Evolutionary conservation across 2,797 vertebrate species (phyloP), one percentile per base, ranked within the genome.

Genomic region (Aphelocoma californica): DNA sequence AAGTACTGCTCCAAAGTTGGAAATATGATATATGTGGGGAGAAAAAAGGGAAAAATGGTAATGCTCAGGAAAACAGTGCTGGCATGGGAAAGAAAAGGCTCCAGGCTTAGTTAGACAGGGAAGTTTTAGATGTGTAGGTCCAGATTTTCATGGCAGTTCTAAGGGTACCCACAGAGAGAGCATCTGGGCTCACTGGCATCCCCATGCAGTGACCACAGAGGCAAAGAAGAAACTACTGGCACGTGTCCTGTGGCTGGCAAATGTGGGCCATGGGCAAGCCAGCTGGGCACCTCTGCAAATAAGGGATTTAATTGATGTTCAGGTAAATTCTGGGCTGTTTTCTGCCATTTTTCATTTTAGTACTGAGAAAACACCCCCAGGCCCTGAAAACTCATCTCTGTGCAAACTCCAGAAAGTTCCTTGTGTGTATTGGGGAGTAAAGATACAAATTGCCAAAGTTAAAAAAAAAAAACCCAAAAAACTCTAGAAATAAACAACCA

Each of bases 1-100:
- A 91, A 74, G 29, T 10, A 54, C 86, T 34, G 87, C 92, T 95
- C 72, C 54, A 31, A 65, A 92, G 78, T 66, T 95, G 81, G 90
- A 97, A 95, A 89, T 89, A 78, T 1, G 47, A 42, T 51, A 15
- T 53, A 5, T 4, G 3, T 1, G 5, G 82, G 28, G n/a, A 74
- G 29, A 19, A 32, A 70, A 62, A 75, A 88, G 42, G 53, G 53
- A 7, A 34, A 67, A 56, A 50, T 5, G 13, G 18, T 32, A 14
- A 3, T 42, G 38, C 82, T 69, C 67, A 80, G 79, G 78, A 82
- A 83, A 91, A 57, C 47, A 34, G 31, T n/a, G 24, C 83, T 91
- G 48, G 64, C 62, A 18, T 7, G 14, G 61, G 72, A 71, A 66
- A 57, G 75, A 53, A 74, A 88, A 73, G 25, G 16, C 83, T 92